phyloP scores from a whole-genome alignment of 2,888 invertebrate species.

The Thymelicus lineola region DNA sequence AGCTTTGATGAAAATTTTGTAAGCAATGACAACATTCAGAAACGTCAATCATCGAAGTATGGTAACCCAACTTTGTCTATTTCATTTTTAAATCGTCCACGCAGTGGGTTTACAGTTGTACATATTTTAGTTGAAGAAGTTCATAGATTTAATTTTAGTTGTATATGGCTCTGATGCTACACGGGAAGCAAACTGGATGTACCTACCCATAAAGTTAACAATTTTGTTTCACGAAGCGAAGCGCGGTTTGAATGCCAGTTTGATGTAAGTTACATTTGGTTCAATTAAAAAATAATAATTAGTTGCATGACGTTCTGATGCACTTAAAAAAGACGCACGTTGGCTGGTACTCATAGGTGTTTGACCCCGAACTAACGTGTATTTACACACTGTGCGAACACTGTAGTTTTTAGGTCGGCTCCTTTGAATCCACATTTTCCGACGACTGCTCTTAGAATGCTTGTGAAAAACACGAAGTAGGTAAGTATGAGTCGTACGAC shows the following conservation, averaged over 20 bases:
- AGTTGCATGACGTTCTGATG: neutral
- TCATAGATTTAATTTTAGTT: too few relatives aligned
- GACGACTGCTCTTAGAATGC: constrained; percentile 37
- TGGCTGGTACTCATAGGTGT: constrained; percentile 16
- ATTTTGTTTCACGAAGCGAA: neutral
- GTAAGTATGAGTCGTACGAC: constrained; percentile 8
- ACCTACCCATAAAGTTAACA: neutral
- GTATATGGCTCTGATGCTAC: too few relatives aligned
- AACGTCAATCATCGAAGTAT: too few relatives aligned
- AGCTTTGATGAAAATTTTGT: too few relatives aligned
- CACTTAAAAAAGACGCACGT: constrained; percentile 18
- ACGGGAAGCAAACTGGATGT: neutral
- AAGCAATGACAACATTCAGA: too few relatives aligned
- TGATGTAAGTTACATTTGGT: neutral
- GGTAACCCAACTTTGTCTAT: too few relatives aligned
- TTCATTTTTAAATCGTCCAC: too few relatives aligned
- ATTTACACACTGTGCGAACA: constrained; percentile 33
- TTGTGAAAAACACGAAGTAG: constrained; percentile 32
- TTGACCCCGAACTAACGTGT: constrained; percentile 17
- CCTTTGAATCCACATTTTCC: constrained; percentile 37
- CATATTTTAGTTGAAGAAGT: too few relatives aligned
- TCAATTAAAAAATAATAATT: neutral
- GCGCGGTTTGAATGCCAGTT: neutral
- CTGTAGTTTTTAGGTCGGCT: constrained; percentile 36
- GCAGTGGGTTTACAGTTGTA: too few relatives aligned